Evolutionary conservation across 2,888 invertebrate species (phyloP).

Genomic region (Ophonus ardosiacus): DNA sequence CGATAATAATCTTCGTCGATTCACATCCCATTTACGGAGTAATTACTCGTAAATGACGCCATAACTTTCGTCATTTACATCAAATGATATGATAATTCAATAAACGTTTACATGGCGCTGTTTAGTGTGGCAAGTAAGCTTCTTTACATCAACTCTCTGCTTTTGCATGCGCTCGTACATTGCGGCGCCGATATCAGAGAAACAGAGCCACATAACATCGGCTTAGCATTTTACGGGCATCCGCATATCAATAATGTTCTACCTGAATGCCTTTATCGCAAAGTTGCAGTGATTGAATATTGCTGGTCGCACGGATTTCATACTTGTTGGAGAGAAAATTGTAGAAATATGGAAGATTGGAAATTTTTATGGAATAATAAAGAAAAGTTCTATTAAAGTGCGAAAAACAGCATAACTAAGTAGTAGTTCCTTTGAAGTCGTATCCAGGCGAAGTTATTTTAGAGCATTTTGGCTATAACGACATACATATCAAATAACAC

Average conservation of each 20-base stretch:
- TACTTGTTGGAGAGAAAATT: background rate
- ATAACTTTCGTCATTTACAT: slow-evolving; percentile 46
- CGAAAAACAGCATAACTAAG: too few species aligned
- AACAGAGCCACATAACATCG: slow-evolving; percentile 42
- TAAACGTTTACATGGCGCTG: slow-evolving; percentile 28
- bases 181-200: slow-evolving; percentile 47
- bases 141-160: background rate
- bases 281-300: background rate
- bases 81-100: slow-evolving; percentile 49
- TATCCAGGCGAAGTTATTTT: too few species aligned
- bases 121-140: slow-evolving; percentile 30
- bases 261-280: slow-evolving; percentile 50
- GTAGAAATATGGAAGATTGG: background rate
- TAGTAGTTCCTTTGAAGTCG: too few species aligned
- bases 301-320: background rate
- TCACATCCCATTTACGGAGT: slow-evolving; percentile 4
- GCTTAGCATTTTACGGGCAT: slow-evolving; percentile 59
- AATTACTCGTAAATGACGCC: slow-evolving; percentile 35
- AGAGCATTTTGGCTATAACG: too few species aligned
- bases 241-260: slow-evolving; percentile 54
- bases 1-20: slow-evolving; percentile 13
- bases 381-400: too few species aligned
- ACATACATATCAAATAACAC: too few species aligned
- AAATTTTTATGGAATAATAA: too few species aligned
- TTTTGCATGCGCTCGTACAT: slow-evolving; percentile 18